Conservation (phyloP, 2,888 invertebrate species). For the Xylota segnis region DNA sequence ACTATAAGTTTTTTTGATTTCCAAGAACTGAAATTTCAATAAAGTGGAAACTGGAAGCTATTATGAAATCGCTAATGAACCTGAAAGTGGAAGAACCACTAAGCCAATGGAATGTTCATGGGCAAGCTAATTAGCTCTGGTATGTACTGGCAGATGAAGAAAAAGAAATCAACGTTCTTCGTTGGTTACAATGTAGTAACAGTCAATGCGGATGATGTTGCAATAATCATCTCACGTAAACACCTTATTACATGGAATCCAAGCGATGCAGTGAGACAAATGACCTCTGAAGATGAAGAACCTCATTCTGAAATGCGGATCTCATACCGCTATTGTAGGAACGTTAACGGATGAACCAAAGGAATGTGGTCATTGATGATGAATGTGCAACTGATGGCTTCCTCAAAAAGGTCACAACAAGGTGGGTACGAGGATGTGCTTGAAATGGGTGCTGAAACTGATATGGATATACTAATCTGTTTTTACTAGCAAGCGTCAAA, state of each 20-base stretch:
- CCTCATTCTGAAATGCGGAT: neutral
- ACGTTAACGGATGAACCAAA: neutral
- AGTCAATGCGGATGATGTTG: neutral
- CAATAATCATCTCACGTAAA: neutral
- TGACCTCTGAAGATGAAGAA: neutral
- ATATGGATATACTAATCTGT: too few species aligned
- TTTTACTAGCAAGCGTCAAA: too few species aligned
- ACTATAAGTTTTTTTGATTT: neutral
- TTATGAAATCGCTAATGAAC: neutral
- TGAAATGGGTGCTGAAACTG: too few species aligned
- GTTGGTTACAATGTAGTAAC: neutral
- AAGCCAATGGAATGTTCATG: neutral
- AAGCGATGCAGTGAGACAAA: neutral
- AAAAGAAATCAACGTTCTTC: neutral
- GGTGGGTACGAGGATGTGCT: too few species aligned
- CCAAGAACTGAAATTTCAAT: neutral
- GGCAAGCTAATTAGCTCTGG: neutral
- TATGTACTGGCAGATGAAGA: neutral
- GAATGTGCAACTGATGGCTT: too few species aligned
- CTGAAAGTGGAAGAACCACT: neutral
- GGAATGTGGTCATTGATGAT: neutral
- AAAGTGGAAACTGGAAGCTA: conserved; percentile 7
- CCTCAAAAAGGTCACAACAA: too few species aligned
- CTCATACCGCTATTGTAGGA: neutral
- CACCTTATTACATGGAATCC: neutral